These are phyloP conservation scores for Sitophilus oryzae DNA, from an alignment of 1,140 invertebrate species.

Conservation along the genomic window DNA sequence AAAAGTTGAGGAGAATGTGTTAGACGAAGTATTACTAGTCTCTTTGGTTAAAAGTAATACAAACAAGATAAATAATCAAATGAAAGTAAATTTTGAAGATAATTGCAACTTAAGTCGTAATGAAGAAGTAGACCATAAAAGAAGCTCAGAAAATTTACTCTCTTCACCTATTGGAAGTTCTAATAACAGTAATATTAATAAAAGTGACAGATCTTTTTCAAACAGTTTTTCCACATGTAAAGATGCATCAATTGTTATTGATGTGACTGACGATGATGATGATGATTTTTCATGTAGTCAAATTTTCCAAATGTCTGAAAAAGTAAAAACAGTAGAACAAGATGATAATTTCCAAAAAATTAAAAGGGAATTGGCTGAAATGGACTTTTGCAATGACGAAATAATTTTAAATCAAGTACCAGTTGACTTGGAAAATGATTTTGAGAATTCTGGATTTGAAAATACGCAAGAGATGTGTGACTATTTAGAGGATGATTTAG, in stretches of 20 bases:
- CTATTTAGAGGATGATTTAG: slow-evolving; percentile 8
- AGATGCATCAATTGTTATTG: slow-evolving; percentile 15
- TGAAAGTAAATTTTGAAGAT: too few species aligned
- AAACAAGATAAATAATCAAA: too few species aligned
- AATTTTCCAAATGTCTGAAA: slow-evolving; percentile 16
- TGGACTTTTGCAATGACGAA: slow-evolving; percentile 15
- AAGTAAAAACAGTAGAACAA: not conserved
- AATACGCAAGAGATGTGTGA: slow-evolving; percentile 19
- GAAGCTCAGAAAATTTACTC: too few species aligned
- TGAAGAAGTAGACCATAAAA: not conserved
- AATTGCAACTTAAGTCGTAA: too few species aligned
- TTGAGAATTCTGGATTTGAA: slow-evolving; percentile 9
- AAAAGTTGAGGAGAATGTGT: too few species aligned
- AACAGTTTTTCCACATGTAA: not conserved
- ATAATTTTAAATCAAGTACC: slow-evolving; percentile 6
- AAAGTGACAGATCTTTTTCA: not conserved
- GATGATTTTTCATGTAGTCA: slow-evolving; percentile 20
- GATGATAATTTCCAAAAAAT: slow-evolving; percentile 20
- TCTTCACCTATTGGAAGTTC: too few species aligned
- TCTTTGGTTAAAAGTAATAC: too few species aligned
- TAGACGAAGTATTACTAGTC: too few species aligned
- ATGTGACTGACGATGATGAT: slow-evolving; percentile 12
- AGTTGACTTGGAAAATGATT: slow-evolving; percentile 10
- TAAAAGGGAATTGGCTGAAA: slow-evolving; percentile 19
- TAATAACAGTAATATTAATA: not conserved